Evolutionary conservation across 2,797 vertebrate species (phyloP).

Genomic region (Catamblyrhynchus diadema): DNA sequence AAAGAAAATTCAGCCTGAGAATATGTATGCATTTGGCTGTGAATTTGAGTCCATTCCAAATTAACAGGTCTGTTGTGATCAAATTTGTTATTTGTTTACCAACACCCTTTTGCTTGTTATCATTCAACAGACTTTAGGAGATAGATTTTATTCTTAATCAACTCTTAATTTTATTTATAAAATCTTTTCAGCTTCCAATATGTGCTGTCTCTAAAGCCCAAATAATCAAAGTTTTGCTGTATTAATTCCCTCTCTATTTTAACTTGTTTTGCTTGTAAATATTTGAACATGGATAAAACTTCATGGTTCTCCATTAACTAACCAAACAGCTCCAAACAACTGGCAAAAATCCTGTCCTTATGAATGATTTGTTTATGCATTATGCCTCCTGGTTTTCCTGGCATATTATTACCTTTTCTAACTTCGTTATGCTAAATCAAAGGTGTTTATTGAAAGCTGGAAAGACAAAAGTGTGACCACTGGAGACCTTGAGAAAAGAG

Average conservation of each 20-base stretch:
- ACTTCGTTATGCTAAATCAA: neutral
- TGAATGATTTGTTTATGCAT: neutral
- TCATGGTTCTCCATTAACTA: neutral
- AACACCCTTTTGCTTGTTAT: neutral
- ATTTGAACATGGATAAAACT: neutral
- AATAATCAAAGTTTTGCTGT: neutral
- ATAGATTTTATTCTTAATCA: neutral
- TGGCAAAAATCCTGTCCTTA: neutral
- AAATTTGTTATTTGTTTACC: neutral
- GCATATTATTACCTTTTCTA: neutral
- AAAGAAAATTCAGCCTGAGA: conserved; percentile 9
- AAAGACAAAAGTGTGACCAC: neutral
- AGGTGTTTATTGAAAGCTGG: neutral
- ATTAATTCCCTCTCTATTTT: neutral
- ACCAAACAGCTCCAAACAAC: neutral
- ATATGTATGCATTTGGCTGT: neutral
- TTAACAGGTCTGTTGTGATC: neutral
- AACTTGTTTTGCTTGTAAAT: neutral
- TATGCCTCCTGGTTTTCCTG: neutral
- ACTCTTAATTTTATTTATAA: neutral
- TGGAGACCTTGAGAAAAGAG: neutral
- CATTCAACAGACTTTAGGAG: neutral
- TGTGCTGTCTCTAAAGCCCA: neutral
- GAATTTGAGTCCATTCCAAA: neutral
- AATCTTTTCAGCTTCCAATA: neutral